A percentile compares a stretch with the other conserved stretches of the same genome.
phyloP scores from a whole-genome alignment of 2,797 vertebrate species.

The Acrossocheilus fasciatus region DNA sequence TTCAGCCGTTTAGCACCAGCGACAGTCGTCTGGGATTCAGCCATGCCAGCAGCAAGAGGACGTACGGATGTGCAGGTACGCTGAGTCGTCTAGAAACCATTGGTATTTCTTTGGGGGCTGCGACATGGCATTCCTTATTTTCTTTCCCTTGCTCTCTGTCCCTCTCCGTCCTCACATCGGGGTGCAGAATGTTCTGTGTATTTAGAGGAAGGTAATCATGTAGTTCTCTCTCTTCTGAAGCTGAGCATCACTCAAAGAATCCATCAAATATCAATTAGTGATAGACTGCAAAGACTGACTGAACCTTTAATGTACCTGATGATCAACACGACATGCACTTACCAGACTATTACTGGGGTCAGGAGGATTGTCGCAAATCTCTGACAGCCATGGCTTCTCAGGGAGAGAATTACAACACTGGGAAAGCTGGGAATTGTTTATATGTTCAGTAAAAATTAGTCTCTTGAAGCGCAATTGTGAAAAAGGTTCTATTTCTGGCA shows the following conservation, averaged over 20 bases:
- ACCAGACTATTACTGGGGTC: slow-evolving; percentile 63
- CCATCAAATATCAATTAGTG: slow-evolving; percentile 82
- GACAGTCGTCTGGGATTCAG: slow-evolving; percentile 55
- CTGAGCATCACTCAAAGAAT: slow-evolving; percentile 61
- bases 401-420: slow-evolving; percentile 24
- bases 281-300: slow-evolving; percentile 68
- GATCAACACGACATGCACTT: slow-evolving; percentile 70
- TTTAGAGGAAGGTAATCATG: slow-evolving; percentile 71
- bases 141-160: slow-evolving; percentile 46
- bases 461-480: not conserved
- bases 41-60: slow-evolving; percentile 75
- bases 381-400: slow-evolving; percentile 38
- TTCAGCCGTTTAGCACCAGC: not conserved
- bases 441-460: not conserved
- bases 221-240: slow-evolving; percentile 64
- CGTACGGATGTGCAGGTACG: slow-evolving; percentile 76
- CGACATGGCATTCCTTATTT: not conserved
- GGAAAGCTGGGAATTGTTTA: not conserved
- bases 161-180: slow-evolving; percentile 66
- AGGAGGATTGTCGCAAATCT: slow-evolving; percentile 53
- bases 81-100: slow-evolving; percentile 21
- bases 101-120: slow-evolving; percentile 20
- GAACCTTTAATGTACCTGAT: slow-evolving; percentile 63
- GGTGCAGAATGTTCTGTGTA: slow-evolving; percentile 77
- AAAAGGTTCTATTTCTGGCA: not conserved